phyloP scores from a whole-genome alignment of 2,797 vertebrate genomes.

The Malurus leucopterus region DNA sequence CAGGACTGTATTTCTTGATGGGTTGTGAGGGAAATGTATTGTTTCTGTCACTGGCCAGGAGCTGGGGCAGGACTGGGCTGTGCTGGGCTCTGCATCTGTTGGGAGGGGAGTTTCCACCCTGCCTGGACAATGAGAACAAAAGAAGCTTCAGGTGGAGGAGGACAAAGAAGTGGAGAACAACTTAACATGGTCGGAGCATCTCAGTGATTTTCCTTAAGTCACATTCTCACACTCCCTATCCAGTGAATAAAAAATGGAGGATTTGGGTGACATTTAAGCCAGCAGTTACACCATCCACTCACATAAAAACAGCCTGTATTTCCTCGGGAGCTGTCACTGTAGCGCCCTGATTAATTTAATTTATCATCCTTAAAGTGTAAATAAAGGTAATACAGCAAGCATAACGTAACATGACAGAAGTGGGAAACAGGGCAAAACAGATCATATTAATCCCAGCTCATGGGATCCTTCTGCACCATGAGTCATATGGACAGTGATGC shows the following conservation, averaged over 20 bases:
- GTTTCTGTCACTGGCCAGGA: not conserved
- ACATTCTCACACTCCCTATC: not conserved
- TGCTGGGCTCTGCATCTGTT: not conserved
- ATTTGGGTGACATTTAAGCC: not conserved
- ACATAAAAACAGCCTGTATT: not conserved
- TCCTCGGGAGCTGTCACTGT: not conserved
- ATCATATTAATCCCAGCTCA: not conserved
- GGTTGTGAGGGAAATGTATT: not conserved
- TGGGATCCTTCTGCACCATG: not conserved
- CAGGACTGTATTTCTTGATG: not conserved
- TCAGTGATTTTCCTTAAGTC: not conserved
- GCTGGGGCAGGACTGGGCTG: not conserved
- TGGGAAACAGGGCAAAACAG: not conserved
- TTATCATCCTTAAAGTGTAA: not conserved
- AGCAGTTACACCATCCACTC: not conserved
- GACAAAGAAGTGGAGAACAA: not conserved
- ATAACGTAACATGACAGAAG: not conserved
- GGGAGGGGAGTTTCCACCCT: not conserved
- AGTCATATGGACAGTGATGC: not conserved
- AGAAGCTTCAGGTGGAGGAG: not conserved
- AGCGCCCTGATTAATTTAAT: not conserved
- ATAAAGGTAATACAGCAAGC: not conserved
- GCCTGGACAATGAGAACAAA: not conserved
- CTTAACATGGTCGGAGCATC: no score
- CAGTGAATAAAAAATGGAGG: not conserved